Percentiles rank a stretch among this genome's conserved stretches.
Conservation (phyloP, 2,797 vertebrate species). For the Meriones psammophilus region DNA sequence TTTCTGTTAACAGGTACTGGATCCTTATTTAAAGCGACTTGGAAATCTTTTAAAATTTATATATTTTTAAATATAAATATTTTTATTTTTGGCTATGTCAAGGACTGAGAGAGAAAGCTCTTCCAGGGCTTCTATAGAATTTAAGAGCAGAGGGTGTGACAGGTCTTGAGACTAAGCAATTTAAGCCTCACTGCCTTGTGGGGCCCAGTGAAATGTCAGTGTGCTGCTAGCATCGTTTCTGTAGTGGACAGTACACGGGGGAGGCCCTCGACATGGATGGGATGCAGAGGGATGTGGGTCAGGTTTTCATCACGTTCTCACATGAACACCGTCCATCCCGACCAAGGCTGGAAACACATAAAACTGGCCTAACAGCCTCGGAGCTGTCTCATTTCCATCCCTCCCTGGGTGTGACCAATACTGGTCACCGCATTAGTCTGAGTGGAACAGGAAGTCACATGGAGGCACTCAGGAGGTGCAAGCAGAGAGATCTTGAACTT, state of each 20-base stretch:
- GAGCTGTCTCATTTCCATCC: background rate
- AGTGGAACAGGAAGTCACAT: background rate
- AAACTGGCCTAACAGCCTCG: background rate
- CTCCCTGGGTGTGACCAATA: background rate
- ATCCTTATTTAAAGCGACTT: constrained; percentile 23
- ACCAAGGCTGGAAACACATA: background rate
- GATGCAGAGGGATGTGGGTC: background rate
- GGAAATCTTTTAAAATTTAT: background rate
- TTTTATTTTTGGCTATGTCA: constrained; percentile 14
- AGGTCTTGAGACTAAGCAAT: background rate
- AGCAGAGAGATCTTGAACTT: background rate
- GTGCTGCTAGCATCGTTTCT: background rate
- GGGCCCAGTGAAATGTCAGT: background rate
- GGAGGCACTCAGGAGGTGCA: background rate
- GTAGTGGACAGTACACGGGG: background rate
- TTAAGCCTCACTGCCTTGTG: background rate
- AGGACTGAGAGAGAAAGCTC: background rate
- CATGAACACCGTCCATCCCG: fast-evolving
- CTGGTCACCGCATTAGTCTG: too few species aligned
- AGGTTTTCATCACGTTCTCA: background rate
- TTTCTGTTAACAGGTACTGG: background rate
- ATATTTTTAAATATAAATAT: background rate
- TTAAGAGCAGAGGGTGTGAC: background rate
- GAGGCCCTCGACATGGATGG: fast-evolving
- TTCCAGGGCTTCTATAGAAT: background rate